Evolutionary conservation across 2,888 invertebrate genomes (phyloP), one percentile per base, ranked within the genome.

Genomic region (Agriopis aurantiaria): DNA sequence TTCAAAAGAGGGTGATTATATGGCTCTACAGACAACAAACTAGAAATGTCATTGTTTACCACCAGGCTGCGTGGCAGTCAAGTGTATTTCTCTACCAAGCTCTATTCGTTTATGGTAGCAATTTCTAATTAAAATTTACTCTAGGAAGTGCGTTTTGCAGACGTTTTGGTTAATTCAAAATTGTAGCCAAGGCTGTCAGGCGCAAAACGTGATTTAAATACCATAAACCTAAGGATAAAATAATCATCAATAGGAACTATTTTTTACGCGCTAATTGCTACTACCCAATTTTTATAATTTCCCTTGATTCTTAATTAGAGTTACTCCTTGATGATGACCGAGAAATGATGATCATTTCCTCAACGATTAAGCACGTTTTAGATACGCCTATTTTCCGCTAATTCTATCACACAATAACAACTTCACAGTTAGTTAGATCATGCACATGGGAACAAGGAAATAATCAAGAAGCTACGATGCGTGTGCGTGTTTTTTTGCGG

Each of bases 371-470:
- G 55, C 10, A 40, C 56, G 17, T 43, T 53, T 71, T 66, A 68
- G 70, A 51, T 53, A 61, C 65, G 64, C 62, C 59, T 69, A 70
- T 72, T 70, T 73, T 62, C 62, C 63, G 74, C 53, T 60, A 58
- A 69, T 65, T 68, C 51, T 57, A 58, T 51, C 65, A 68, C 59
- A 71, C 65, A 66, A 67, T 65, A 63, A 71, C 70, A 67, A 75
- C 73, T 69, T 70, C 73, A 69, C 71, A 68, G 74, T 73, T 52
- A 14, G 72, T 23, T 61, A 73, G 78, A 67, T 71, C 67, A 67
- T 69, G 68, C 75, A 68, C 72, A 73, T 73, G 56, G 66, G 76
- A 77, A 79, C 73, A 75, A 78, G 82, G 82, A 83, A 85, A 82
- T 77, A 77, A 80, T 83, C 78, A 82, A 78, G 74, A 72, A 79